Conservation (phyloP, 2,888 invertebrate genomes). For the Brenthis daphne region DNA sequence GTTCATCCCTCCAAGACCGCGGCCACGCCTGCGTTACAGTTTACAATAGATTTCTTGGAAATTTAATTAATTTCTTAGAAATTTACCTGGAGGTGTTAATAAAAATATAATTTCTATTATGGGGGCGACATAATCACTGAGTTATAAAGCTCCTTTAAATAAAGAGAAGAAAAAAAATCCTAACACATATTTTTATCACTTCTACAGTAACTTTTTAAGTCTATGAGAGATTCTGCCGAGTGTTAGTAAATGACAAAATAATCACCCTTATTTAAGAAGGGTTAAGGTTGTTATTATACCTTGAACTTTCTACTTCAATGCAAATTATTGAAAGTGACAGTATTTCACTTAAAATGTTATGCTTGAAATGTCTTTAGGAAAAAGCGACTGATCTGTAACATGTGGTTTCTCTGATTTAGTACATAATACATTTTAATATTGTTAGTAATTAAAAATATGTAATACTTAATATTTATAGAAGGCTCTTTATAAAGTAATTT, state of each 20-base stretch:
- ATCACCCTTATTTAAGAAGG: constrained; percentile 9
- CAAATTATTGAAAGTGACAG: constrained; percentile 59
- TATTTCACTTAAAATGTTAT: constrained; percentile 70
- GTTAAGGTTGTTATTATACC: constrained; percentile 22
- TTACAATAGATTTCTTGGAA: too few species aligned
- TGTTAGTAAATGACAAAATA: constrained; percentile 4
- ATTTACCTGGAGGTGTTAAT: too few species aligned
- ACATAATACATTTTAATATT: not conserved
- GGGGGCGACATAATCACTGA: too few species aligned
- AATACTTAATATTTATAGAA: not conserved
- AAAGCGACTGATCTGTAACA: constrained; percentile 49
- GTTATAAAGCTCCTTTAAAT: too few species aligned
- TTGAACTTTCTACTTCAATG: constrained; percentile 61
- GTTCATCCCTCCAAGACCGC: too few species aligned
- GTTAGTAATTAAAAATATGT: not conserved
- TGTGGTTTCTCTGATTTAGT: constrained; percentile 44
- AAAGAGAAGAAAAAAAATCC: too few species aligned
- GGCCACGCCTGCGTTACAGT: too few species aligned
- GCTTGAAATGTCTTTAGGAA: constrained; percentile 64
- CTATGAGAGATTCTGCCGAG: not conserved
- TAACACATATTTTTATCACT: too few species aligned
- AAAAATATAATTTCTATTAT: too few species aligned
- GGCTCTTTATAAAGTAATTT: not conserved
- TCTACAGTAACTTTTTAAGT: too few species aligned
- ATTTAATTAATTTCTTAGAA: too few species aligned